These are phyloP conservation scores for Hippoglossus hippoglossus DNA, from an alignment of 2,797 vertebrate genomes.

Conservation along the genomic window DNA sequence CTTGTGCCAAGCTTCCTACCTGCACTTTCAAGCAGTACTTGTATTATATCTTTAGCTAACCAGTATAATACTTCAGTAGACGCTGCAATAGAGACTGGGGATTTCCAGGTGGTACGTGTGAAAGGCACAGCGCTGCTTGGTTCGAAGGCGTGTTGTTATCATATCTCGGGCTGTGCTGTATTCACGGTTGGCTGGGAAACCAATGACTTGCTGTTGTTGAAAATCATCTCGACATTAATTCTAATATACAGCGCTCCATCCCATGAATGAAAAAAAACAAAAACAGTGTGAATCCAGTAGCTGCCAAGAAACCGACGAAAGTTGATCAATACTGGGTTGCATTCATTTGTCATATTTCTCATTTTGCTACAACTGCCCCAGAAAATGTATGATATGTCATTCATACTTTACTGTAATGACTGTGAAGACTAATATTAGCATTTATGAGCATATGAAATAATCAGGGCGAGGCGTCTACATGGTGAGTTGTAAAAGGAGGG, in stretches of 20 bases:
- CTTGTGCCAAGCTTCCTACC: slow-evolving; percentile 86
- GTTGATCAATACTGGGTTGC: slow-evolving; percentile 50
- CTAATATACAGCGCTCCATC: slow-evolving; percentile 41
- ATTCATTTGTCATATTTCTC: slow-evolving; percentile 38
- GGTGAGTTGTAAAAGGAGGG: background rate
- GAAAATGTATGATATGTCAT: slow-evolving; percentile 21
- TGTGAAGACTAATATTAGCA: slow-evolving; percentile 23
- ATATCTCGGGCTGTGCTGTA: slow-evolving; percentile 54
- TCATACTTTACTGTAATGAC: slow-evolving; percentile 18
- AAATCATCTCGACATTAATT: slow-evolving; percentile 47
- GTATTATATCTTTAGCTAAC: slow-evolving; percentile 83
- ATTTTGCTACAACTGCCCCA: slow-evolving; percentile 42
- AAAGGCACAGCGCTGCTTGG: slow-evolving; percentile 34
- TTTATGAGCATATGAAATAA: slow-evolving; percentile 24
- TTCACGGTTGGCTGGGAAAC: slow-evolving; percentile 62
- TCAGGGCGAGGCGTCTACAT: slow-evolving; percentile 34
- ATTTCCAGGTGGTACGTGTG: slow-evolving; percentile 51
- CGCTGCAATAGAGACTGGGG: slow-evolving; percentile 69
- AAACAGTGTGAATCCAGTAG: slow-evolving; percentile 55
- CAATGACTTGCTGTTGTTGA: slow-evolving; percentile 55
- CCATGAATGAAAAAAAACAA: slow-evolving; percentile 14
- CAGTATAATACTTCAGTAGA: slow-evolving; percentile 83
- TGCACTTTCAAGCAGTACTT: slow-evolving; percentile 84
- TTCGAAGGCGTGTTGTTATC: slow-evolving; percentile 39
- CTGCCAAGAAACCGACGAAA: slow-evolving; percentile 68